phyloP scores from a whole-genome alignment of 2,888 invertebrate species.

The Acleris laterana region DNA sequence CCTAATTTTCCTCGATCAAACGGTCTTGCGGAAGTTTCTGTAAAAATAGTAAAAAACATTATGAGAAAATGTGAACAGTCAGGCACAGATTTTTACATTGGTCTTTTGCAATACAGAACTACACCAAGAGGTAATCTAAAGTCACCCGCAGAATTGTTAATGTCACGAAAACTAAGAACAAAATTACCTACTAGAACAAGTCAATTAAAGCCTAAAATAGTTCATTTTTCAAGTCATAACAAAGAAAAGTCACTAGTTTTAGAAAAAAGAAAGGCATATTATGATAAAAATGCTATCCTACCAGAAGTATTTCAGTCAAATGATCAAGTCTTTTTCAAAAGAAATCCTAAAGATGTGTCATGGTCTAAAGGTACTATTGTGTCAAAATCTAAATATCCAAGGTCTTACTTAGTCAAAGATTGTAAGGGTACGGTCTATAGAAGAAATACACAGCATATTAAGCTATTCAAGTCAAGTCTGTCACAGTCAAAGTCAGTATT shows the following conservation, averaged over 20 bases:
- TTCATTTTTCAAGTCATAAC: background rate
- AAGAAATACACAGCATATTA: conserved; percentile 21
- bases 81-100: conserved; percentile 30
- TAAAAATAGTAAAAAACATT: conserved; percentile 2
- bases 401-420: conserved; percentile 29
- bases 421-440: conserved; percentile 5
- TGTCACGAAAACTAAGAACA: background rate
- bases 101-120: conserved; percentile 34
- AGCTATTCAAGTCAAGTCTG: no score
- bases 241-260: background rate
- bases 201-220: conserved; percentile 1
- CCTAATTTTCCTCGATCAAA: conserved; percentile 20
- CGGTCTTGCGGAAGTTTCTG: background rate
- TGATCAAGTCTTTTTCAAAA: conserved; percentile 2
- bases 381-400: conserved; percentile 21
- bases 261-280: background rate
- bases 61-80: conserved; percentile 22
- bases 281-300: background rate
- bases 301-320: background rate
- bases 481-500: no score
- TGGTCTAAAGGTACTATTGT: background rate
- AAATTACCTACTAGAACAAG: background rate
- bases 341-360: conserved; percentile 22
- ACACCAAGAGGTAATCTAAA: conserved; percentile 28
- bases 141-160: no score